Evolutionary conservation across 2,797 vertebrate species (phyloP).

Genomic region (Typhlichthys eigenmanni): DNA sequence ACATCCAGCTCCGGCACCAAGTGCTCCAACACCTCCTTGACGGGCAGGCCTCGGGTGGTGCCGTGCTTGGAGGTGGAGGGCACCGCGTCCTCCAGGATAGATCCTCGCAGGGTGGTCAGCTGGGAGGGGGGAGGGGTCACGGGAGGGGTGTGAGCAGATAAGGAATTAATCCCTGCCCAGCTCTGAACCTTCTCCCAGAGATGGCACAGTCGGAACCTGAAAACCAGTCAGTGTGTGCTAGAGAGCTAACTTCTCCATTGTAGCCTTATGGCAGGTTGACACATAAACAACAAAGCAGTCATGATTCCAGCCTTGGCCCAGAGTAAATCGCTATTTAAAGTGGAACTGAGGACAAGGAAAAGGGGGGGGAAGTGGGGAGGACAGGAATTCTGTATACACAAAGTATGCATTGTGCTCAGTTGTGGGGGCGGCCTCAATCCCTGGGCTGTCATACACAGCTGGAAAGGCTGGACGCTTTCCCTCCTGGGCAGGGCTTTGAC

Average conservation of each 20-base stretch:
- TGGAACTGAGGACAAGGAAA: conserved; percentile 26
- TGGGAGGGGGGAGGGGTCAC: conserved; percentile 49
- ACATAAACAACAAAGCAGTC: conserved; percentile 36
- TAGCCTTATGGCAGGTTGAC: conserved; percentile 23
- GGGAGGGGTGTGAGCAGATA: conserved; percentile 19
- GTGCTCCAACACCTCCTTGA: conserved; percentile 93
- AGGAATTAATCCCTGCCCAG: conserved; percentile 42
- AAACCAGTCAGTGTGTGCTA: conserved; percentile 4
- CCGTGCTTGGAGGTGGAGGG: conserved; percentile 95
- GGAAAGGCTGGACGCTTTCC: conserved; percentile 50
- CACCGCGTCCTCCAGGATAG: conserved; percentile 90
- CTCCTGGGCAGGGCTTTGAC: conserved; percentile 46
- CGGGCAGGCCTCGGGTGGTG: conserved; percentile 86
- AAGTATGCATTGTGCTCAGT: conserved; percentile 55
- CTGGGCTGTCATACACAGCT: conserved; percentile 60
- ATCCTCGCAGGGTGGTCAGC: conserved; percentile 92
- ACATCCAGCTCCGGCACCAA: conserved; percentile 91
- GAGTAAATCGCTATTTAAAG: conserved; percentile 24
- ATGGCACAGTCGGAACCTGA: conserved; percentile 10
- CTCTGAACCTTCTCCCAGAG: conserved; percentile 42
- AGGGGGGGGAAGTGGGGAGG: conserved; percentile 27
- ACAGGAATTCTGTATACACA: conserved; percentile 48
- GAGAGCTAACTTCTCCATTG: conserved; percentile 12
- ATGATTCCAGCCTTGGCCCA: conserved; percentile 24
- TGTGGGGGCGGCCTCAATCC: conserved; percentile 59